These are phyloP conservation scores for Peucedramus taeniatus DNA, from an alignment of 2,113 vertebrate genomes.

Conservation along the genomic window DNA sequence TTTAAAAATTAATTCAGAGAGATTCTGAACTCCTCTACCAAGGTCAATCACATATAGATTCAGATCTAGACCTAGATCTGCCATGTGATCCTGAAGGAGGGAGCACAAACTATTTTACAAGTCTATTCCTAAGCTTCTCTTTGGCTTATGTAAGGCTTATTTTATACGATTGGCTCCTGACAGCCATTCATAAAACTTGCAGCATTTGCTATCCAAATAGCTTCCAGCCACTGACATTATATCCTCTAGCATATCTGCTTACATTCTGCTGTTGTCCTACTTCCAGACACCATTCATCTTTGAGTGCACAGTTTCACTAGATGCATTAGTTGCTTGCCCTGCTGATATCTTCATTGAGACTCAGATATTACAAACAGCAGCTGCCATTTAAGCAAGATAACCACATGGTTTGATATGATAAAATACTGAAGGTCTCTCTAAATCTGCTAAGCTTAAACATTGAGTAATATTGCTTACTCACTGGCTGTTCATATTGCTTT, in stretches of 20 bases:
- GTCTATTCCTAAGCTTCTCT: not conserved
- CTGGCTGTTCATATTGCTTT: not conserved
- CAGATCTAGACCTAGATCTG: not conserved
- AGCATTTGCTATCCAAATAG: conserved; percentile 41
- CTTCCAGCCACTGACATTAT: conserved; percentile 40
- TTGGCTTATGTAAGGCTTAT: conserved; percentile 32
- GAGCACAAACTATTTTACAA: not conserved
- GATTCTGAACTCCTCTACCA: not conserved
- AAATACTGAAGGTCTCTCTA: not conserved
- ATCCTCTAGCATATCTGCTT: conserved; percentile 58
- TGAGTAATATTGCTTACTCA: not conserved
- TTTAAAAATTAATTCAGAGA: not conserved
- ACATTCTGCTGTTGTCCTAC: conserved; percentile 48
- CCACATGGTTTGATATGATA: not conserved
- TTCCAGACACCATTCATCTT: conserved; percentile 48
- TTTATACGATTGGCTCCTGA: conserved; percentile 29
- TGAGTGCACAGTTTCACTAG: not conserved
- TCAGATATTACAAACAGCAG: not conserved
- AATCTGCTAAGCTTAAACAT: not conserved
- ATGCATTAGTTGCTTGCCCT: not conserved
- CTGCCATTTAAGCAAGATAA: not conserved
- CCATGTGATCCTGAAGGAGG: not conserved
- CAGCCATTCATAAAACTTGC: conserved; percentile 62
- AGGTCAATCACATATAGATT: not conserved
- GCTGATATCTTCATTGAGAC: conserved; percentile 2